Conservation (phyloP, 2,888 invertebrate species). For the Pristionchus entomophagus region DNA sequence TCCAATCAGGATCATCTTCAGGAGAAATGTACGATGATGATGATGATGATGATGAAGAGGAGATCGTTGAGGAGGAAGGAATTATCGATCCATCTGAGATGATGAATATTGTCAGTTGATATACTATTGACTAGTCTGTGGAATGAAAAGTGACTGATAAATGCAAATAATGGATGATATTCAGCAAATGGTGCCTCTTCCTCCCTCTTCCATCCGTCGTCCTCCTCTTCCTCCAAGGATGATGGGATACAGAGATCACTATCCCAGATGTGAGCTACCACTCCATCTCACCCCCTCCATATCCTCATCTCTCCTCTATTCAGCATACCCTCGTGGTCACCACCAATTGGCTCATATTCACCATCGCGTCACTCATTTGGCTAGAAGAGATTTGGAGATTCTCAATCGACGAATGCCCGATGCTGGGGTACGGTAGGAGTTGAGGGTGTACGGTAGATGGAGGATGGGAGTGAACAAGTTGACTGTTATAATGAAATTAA, state of each 20-base stretch:
- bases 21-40: conserved; percentile 14
- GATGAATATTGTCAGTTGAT: conserved; percentile 20
- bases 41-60: not conserved
- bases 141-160: not conserved
- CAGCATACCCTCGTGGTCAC: not conserved
- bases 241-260: conserved; percentile 30
- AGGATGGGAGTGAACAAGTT: not conserved
- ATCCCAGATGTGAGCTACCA: not conserved
- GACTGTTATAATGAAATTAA: too few relatives aligned
- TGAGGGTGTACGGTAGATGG: not conserved
- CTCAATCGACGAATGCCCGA: conserved; percentile 24
- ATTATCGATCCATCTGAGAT: conserved; percentile 7
- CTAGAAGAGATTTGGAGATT: conserved; percentile 12
- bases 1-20: not conserved
- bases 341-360: conserved; percentile 18
- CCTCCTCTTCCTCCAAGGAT: not conserved
- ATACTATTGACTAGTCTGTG: not conserved
- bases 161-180: not conserved
- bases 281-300: not conserved
- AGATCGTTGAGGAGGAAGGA: conserved; percentile 29
- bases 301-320: not conserved
- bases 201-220: not conserved
- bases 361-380: conserved; percentile 19
- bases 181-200: conserved; percentile 20
- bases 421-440: not conserved